Evolutionary conservation across 2,888 invertebrate genomes (phyloP), one percentile per base, ranked within the genome.

Genomic region (Spodoptera exigua): DNA sequence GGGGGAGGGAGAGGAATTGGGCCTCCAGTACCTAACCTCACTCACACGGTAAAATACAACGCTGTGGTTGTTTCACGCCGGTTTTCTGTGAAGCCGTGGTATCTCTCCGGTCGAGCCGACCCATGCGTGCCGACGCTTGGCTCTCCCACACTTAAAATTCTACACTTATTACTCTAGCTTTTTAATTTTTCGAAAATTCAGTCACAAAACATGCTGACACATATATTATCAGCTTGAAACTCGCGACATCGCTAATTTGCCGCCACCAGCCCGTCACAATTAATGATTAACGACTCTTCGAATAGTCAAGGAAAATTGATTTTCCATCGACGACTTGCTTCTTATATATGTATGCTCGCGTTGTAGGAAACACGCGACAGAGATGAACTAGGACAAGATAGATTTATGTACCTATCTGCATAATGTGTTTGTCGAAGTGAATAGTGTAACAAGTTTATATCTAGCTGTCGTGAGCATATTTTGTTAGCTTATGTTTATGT

Each of bases 281-380:
- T 44, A 13, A 60, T 76, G 74, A 74, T 76, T 64, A 76, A 74
- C 61, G 74, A 69, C 47, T 40, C 43, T 51, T 37, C 41, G 27
- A 54, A 45, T 64, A 53, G 47, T 61, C 51, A 57, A 45, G 49
- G 52, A 44, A 74, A 64, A 73, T 74, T 76, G 69, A 76, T 73
- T 76, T 76, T 55, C 49, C 46, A 57, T 59, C 52, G 55, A 58
- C 49, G 16, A 34, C 45, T 52, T 13, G 18, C 18, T 36, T 46
- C 32, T 16, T 9, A 35, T 52, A 35, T 35, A 12, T n/a, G 40
- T 51, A 34, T 49, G n/a, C 17, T 37, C 10, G 10, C 51, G 3
- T 44, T 32, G 27, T 55, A 7, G 13, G 11, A 32, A 55, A 44
- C 41, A 52, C 27, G 40, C 41, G 43, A 51, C 34, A n/a, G 13